Conservation (phyloP, 2,797 vertebrate species). For the Acanthornis magna region DNA sequence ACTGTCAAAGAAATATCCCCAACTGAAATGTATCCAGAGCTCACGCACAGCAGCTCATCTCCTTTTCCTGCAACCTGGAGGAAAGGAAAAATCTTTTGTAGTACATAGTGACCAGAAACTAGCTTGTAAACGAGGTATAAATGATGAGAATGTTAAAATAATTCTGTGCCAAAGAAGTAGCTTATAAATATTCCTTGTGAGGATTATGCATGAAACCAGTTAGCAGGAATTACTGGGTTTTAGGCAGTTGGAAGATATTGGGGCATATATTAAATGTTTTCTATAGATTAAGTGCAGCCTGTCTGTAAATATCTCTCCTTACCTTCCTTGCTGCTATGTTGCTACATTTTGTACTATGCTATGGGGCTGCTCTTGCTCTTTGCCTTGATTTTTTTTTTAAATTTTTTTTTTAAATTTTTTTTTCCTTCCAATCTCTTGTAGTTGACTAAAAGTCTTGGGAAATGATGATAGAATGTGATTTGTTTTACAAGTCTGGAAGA, state of each 20-base stretch:
- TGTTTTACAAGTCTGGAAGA: not conserved
- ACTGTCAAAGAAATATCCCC: constrained; percentile 40
- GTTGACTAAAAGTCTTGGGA: not conserved
- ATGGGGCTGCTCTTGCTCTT: not conserved
- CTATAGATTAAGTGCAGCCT: not conserved
- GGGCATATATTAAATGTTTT: not conserved
- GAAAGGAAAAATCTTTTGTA: not conserved
- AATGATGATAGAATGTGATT: not conserved
- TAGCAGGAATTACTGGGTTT: not conserved
- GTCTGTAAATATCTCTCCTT: not conserved
- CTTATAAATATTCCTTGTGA: not conserved
- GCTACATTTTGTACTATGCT: not conserved
- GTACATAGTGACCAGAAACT: not conserved
- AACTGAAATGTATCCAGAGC: constrained; percentile 17
- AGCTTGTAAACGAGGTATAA: not conserved
- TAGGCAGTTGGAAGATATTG: not conserved
- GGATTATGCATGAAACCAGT: not conserved
- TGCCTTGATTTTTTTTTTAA: not conserved
- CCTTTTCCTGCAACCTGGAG: not conserved
- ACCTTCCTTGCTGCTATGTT: not conserved
- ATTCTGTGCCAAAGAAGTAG: not conserved
- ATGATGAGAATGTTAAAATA: not conserved
- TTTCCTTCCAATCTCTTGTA: not conserved
- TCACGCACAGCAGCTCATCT: not conserved
- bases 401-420: too few relatives aligned